These are phyloP conservation scores for Acanthornis magna DNA, from an alignment of 2,797 vertebrate species.

Conservation along the genomic window DNA sequence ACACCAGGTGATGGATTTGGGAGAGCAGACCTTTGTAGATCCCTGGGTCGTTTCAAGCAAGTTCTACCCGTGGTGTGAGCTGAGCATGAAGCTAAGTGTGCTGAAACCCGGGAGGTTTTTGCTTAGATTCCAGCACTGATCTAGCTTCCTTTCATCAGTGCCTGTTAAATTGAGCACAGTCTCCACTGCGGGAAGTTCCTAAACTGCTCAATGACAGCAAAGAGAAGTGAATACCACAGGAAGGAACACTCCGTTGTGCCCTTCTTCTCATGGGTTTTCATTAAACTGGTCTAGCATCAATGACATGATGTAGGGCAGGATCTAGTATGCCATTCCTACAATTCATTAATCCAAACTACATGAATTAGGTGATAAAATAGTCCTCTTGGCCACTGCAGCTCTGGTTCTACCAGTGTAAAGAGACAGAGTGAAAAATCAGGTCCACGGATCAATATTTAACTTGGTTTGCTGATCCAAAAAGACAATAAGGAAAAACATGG, in stretches of 20 bases:
- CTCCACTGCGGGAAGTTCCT: background rate
- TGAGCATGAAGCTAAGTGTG: fast-evolving
- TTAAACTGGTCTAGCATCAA: background rate
- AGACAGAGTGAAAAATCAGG: background rate
- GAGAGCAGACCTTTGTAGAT: background rate
- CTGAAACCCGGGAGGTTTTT: background rate
- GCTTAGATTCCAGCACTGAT: background rate
- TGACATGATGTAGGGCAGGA: background rate
- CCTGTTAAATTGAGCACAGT: background rate
- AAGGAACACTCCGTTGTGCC: background rate
- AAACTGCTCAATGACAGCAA: background rate
- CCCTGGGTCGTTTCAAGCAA: background rate
- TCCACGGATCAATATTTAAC: background rate
- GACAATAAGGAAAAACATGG: background rate
- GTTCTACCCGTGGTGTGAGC: background rate
- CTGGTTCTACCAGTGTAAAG: background rate
- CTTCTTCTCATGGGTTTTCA: background rate
- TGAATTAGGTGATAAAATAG: background rate
- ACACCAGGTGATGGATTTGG: slow-evolving; percentile 16
- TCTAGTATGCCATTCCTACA: background rate
- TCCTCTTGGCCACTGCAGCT: background rate
- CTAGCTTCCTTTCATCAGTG: background rate
- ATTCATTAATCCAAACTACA: background rate
- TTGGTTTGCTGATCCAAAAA: background rate
- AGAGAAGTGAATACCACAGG: background rate